Evolutionary conservation across 1,140 invertebrate species (phyloP), one percentile per base, ranked within the genome.

Genomic region (Penaeus chinensis): DNA sequence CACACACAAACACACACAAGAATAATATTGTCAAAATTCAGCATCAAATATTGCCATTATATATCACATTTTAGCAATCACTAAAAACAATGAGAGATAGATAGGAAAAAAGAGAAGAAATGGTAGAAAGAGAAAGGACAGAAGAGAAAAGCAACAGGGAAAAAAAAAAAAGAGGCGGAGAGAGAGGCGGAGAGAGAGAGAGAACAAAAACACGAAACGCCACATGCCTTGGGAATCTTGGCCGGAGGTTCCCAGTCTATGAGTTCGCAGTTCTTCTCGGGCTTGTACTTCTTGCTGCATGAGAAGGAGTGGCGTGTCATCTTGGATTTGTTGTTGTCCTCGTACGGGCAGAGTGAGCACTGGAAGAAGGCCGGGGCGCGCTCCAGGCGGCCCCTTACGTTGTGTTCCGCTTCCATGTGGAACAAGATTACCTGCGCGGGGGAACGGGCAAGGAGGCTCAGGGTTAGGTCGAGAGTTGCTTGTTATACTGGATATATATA

Each of bases 261-360:
- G 10, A 97, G 97, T 89, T 96, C 95, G 89, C 97, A 92, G 91
- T 98, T 98, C 54, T 95, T 93, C 84, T 97, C 96, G 0, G 96
- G 95, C 92, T 96, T 95, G 92, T 98, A 98, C 92, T 97, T 97
- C 92, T 98, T 98, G 24, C 95, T 94, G 93, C 98, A 99, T 7
- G 96, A 95, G n/a, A 96, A 94, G 87, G 96, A 94, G 93, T 99
- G 98, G 24, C 97, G 94, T 0, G 95, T 96, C 80, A 98, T 92
- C 93, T 98, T 98, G n/a, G 96, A 96, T 92, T 98, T 98, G 84
- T 96, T 96, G 91, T 97, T 98, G 91, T 98, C 97, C 92, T 99
- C 98, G 91, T 98, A 99, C 1, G 96, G 96, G 94, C 98, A 99
- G 91, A 97, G 96, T 0, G 96, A 95, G 92, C 98, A 99, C 91